Conservation (phyloP, 2,888 invertebrate genomes). For the Drosophila antonietae region DNA sequence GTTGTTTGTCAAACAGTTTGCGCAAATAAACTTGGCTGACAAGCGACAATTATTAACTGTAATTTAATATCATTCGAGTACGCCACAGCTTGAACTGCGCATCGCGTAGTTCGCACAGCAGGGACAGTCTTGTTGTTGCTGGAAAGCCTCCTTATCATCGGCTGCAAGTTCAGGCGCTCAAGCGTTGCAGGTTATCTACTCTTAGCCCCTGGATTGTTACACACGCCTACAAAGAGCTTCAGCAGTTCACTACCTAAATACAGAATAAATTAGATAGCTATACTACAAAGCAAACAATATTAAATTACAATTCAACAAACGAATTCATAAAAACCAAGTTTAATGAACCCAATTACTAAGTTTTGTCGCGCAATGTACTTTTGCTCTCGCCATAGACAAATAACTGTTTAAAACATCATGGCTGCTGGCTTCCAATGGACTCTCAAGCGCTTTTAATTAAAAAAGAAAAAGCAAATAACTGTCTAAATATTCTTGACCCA, state of each 20-base stretch:
- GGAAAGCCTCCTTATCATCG: conserved; percentile 52
- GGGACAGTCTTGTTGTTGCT: conserved; percentile 32
- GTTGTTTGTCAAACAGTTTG: conserved; percentile 45
- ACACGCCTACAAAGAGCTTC: not conserved
- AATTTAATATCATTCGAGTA: conserved; percentile 42
- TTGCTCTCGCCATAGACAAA: not conserved
- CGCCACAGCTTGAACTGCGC: conserved; percentile 39
- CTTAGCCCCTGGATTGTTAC: conserved; percentile 8
- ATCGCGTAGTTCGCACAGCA: conserved; percentile 40
- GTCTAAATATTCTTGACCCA: conserved; percentile 64
- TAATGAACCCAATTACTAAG: not conserved
- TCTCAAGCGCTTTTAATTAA: conserved; percentile 16
- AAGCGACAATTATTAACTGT: conserved; percentile 57
- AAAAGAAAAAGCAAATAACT: conserved; percentile 7
- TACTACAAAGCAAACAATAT: not conserved
- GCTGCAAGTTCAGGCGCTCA: conserved; percentile 46
- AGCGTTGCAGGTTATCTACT: conserved; percentile 52
- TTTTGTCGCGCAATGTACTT: conserved; percentile 7
- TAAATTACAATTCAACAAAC: not conserved
- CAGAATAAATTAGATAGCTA: not conserved
- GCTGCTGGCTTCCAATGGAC: conserved; percentile 3
- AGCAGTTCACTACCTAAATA: not conserved
- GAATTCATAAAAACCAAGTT: not conserved
- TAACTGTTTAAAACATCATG: conserved; percentile 12
- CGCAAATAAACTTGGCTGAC: conserved; percentile 27